Evolutionary conservation across 2,888 invertebrate species (phyloP).

Genomic region (Orthonychiurus folsomi): DNA sequence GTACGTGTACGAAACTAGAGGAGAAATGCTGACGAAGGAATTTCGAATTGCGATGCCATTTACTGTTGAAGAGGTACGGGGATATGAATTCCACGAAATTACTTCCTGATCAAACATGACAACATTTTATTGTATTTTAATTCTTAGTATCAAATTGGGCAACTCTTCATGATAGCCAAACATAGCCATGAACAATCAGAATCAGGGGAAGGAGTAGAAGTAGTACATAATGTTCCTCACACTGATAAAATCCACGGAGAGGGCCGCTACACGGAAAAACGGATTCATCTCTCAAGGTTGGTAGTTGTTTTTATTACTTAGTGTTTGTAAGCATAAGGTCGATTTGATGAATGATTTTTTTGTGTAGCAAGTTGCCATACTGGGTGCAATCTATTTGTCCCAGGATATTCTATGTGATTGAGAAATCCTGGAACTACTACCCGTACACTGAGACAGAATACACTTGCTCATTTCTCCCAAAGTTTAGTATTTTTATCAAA

Average conservation of each 20-base stretch:
- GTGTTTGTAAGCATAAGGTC: background rate
- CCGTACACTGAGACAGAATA: slow-evolving; percentile 51
- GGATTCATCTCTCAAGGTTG: slow-evolving; percentile 79
- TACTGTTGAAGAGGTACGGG: slow-evolving; percentile 74
- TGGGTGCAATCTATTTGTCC: slow-evolving; percentile 83
- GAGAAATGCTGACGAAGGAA: slow-evolving; percentile 78
- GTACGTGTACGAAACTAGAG: too few species aligned
- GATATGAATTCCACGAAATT: background rate
- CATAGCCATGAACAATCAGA: slow-evolving; percentile 86
- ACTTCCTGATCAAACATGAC: background rate
- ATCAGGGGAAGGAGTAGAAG: slow-evolving; percentile 83
- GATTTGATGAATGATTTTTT: slow-evolving; percentile 19
- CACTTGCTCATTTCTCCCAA: slow-evolving; percentile 70
- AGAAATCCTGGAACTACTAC: slow-evolving; percentile 92
- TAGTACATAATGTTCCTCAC: slow-evolving; percentile 71
- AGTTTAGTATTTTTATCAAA: slow-evolving; percentile 72
- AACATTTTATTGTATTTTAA: slow-evolving; percentile 8
- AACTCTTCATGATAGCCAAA: slow-evolving; percentile 88
- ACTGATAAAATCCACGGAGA: slow-evolving; percentile 68
- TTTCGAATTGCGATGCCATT: slow-evolving; percentile 88
- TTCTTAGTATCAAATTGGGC: slow-evolving; percentile 77
- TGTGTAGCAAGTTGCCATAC: slow-evolving; percentile 70
- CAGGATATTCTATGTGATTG: slow-evolving; percentile 82
- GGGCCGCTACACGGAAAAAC: slow-evolving; percentile 83
- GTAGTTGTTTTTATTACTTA: slow-evolving; percentile 7